Evolutionary conservation across 2,888 invertebrate species (phyloP), one percentile per base, ranked within the genome.

Genomic region (Agrochola macilenta): DNA sequence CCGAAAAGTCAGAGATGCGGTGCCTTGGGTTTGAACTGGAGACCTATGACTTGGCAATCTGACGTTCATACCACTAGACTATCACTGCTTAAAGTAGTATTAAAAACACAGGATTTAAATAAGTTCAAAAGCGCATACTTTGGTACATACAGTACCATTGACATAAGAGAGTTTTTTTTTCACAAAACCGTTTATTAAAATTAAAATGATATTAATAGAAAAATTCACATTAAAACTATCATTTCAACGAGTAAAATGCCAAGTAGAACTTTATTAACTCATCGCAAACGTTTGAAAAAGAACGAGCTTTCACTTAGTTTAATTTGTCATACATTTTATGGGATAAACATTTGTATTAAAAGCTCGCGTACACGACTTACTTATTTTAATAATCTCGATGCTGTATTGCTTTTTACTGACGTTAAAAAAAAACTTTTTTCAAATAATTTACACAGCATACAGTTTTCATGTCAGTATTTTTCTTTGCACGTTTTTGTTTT

Each of bases 281-380:
- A 54, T 43, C 5, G 35, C 66, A 76, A 76, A 39, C 17, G 49
- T 58, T 76, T 39, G 2, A 75, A 73, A 74, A 64, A 46, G n/a
- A 78, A 57, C 61, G 26, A 76, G 72, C 60, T 78, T 81, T 81
- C 72, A 80, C 69, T 12, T 17, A 81, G 76, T 83, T n/a, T 80
- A 74, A 84, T 86, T 80, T 81, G 64, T 84, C 76, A 79, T 82
- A 79, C 61, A 78, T 79, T 69, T 72, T 78, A 77, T 7, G 46
- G 64, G 8, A 49, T 46, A 54, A 35, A 46, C 43, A 57, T 69
- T 78, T 69, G 17, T 52, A 35, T 54, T 12, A 70, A 74, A 79
- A 74, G 69, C 64, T 20, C 26, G 17, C 26, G 26, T 49, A 46
- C 3, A 46, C 17, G 23, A 26, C 43, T 26, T 43, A 26, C 23